Base-by-base conservation (phyloP, 2,888 invertebrate genomes). In the Philereme vetulata region DNA sequence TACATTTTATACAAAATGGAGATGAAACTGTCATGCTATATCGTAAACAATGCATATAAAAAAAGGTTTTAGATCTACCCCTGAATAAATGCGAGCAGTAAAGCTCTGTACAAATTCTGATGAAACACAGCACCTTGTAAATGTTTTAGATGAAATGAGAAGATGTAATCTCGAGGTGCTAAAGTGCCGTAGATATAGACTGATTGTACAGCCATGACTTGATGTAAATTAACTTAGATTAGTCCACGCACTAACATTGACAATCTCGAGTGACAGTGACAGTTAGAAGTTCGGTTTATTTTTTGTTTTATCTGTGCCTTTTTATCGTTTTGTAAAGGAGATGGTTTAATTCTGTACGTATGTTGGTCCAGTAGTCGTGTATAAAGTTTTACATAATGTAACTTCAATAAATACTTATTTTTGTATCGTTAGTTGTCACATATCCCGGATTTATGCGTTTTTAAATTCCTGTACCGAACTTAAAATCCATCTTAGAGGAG, bases 121-220 rank as follows among this genome's bases (percentile, higher is more conserved):
- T 47, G 11, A 55, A 35, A 49, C 35, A 32, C 36, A 60, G 64
- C 66, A 64, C 62, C 66, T 68, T 66, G 64, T 63, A 58, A 62
- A 38, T 59, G 58, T 46, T 60, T 45, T 32, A 51, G 52, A 56
- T 51, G 56, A 59, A 64, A 66, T 33, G 69, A 65, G 64, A 71
- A 56, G 50, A 64, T 71, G 63, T 72, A 81, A 81, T 85, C 82
- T 85, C 83, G 77, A 78, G 82, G 88, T 85, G 84, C 85, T 85
- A 76, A 61, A 72, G 84, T 81, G 82, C 87, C 86, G 81, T 80
- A 78, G 81, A 75, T 77, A 84, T 87, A 88, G 90, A 90, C 88
- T 89, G 90, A 90, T 80, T 87, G 86, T 88, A 84, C 85, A 86
- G 88, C 88, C 88, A 88, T 89, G 88, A 88, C 84, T 80, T 66